Conservation (phyloP, 2,797 vertebrate species). For the Anguilla obscura region DNA sequence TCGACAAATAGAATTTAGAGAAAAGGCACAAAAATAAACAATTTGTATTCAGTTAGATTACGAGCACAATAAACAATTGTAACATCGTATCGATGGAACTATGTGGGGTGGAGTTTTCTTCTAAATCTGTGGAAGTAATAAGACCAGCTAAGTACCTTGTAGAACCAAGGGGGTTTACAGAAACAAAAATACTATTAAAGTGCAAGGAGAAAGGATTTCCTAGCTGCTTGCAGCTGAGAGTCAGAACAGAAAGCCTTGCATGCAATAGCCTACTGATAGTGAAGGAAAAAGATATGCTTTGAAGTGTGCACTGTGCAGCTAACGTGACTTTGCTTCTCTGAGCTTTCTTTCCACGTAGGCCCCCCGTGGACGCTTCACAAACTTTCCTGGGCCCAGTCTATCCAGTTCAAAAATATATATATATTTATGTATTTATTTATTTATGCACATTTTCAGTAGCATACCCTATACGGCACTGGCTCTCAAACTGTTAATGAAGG, state of each 20-base stretch:
- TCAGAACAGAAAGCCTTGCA: background rate
- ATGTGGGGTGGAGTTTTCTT: background rate
- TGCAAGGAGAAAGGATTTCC: background rate
- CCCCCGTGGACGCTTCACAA: too few species aligned
- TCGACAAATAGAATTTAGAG: background rate
- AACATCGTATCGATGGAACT: background rate
- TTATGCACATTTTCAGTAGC: too few species aligned
- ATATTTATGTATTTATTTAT: too few species aligned
- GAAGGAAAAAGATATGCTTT: too few species aligned
- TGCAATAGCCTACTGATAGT: background rate
- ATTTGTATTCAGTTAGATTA: background rate
- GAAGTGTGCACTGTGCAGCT: too few species aligned
- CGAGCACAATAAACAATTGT: background rate
- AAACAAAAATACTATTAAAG: background rate
- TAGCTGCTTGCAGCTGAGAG: background rate
- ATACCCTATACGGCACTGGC: too few species aligned
- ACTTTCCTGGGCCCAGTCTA: background rate
- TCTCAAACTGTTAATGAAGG: too few species aligned
- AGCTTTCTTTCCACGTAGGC: too few species aligned
- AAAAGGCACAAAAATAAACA: background rate
- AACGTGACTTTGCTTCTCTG: too few species aligned
- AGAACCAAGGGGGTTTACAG: background rate
- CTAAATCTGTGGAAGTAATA: background rate
- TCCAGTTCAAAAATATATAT: background rate
- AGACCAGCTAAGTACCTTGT: background rate